Percentiles rank a stretch among this genome's conserved stretches.
Evolutionary conservation across 2,888 invertebrate species (phyloP).

Genomic region (Copidosoma aretas): DNA sequence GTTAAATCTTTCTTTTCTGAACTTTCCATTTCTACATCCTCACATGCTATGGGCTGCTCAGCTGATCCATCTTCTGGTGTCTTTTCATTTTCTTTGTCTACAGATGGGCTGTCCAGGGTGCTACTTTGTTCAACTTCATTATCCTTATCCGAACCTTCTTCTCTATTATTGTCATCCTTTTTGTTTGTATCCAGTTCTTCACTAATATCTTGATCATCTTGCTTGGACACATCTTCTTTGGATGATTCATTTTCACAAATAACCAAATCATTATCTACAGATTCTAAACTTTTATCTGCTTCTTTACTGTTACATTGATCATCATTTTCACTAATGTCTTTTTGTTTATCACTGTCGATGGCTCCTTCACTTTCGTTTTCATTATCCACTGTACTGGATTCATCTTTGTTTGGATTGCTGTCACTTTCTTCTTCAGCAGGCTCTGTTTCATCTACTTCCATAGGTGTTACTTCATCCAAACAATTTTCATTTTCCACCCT

Average conservation of each 20-base stretch:
- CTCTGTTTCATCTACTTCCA: constrained; percentile 37
- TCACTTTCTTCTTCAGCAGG: constrained; percentile 37
- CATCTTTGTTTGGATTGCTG: not conserved
- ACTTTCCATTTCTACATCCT: constrained; percentile 43
- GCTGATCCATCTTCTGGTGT: constrained; percentile 39
- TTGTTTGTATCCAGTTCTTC: not conserved
- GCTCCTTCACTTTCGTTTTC: constrained; percentile 31
- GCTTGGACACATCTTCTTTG: not conserved
- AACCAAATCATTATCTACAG: not conserved
- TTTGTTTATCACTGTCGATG: not conserved
- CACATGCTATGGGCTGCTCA: constrained; percentile 47
- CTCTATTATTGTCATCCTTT: not conserved
- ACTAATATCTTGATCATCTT: not conserved
- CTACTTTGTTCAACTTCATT: constrained; percentile 48
- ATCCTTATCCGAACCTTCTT: constrained; percentile 51
- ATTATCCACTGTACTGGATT: not conserved
- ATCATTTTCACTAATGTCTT: not conserved
- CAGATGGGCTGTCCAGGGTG: constrained; percentile 6
- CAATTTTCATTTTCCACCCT: constrained; percentile 12
- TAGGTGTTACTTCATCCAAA: constrained; percentile 35
- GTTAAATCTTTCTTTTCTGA: constrained; percentile 47
- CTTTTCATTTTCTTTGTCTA: constrained; percentile 6
- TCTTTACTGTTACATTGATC: not conserved
- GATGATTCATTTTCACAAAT: not conserved
- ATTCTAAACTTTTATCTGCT: not conserved